These are phyloP conservation scores for Sarcophilus harrisii DNA, from an alignment of 2,797 vertebrate species.

Conservation along the genomic window DNA sequence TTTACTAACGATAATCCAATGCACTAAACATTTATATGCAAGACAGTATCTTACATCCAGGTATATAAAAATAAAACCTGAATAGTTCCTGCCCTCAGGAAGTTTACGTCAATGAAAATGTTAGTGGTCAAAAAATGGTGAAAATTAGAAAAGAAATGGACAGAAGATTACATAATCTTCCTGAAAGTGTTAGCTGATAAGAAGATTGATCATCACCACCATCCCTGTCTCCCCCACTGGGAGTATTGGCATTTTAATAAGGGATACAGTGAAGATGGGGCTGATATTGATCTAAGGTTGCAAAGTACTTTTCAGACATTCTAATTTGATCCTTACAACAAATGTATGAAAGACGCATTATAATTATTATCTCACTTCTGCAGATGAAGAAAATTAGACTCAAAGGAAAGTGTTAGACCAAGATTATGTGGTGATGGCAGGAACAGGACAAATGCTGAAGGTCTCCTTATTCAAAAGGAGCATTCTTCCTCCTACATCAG, in stretches of 20 bases:
- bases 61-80: neutral
- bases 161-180: conserved; percentile 15
- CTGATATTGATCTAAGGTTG: neutral
- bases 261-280: neutral
- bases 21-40: neutral
- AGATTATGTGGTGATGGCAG: neutral
- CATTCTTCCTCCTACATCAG: neutral
- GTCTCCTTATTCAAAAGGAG: neutral
- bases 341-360: neutral
- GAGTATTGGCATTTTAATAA: conserved; percentile 15
- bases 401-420: neutral
- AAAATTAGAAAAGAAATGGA: neutral
- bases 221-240: neutral
- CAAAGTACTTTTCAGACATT: neutral
- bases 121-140: conserved; percentile 11
- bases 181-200: conserved; percentile 1
- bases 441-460: neutral
- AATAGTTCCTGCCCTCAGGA: conserved; percentile 8
- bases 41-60: neutral
- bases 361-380: neutral
- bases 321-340: neutral
- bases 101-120: conserved; percentile 37
- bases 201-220: neutral
- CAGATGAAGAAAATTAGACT: neutral
- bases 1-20: conserved; percentile 11